phyloP scores from a whole-genome alignment of 2,888 invertebrate species.

The Gastracanthus pulcherrimus region DNA sequence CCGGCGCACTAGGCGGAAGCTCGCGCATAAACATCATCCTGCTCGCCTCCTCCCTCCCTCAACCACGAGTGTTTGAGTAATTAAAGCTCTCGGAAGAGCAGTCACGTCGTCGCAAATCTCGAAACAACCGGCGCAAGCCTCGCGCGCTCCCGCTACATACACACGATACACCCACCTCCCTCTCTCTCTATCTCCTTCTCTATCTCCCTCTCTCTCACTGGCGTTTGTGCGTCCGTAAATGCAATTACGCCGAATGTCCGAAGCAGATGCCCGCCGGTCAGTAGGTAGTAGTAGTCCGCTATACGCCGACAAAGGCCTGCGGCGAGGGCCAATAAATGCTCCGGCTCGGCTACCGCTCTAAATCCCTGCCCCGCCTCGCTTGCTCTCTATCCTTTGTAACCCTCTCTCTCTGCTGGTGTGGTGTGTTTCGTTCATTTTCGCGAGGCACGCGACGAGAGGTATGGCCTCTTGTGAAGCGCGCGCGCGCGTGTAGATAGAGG shows the following conservation, averaged over 20 bases:
- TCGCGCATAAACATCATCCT: not conserved
- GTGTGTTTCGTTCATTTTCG: constrained; percentile 17
- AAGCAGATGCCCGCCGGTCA: constrained; percentile 73
- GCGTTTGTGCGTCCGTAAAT: constrained; percentile 62
- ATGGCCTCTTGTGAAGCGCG: too few relatives aligned
- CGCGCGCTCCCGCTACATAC: not conserved
- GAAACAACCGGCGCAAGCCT: constrained; percentile 32
- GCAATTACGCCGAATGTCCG: constrained; percentile 74
- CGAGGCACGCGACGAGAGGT: constrained; percentile 5
- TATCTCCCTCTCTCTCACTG: constrained; percentile 4
- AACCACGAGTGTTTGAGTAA: constrained; percentile 19
- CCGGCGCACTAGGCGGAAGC: not conserved
- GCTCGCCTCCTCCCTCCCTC: not conserved
- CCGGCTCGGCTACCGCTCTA: too few relatives aligned
- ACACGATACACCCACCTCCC: not conserved
- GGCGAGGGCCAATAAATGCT: constrained; percentile 69
- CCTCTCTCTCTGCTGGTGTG: constrained; percentile 20
- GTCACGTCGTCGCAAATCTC: constrained; percentile 42
- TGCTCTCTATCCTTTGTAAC: not conserved
- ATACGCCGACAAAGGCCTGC: constrained; percentile 7
- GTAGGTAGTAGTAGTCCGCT: constrained; percentile 61
- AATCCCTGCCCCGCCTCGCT: not conserved
- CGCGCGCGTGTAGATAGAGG: not conserved
- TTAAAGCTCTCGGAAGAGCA: constrained; percentile 16
- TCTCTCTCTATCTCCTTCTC: constrained; percentile 10